These are phyloP conservation scores for Anastatus disparis DNA, from an alignment of 1,140 invertebrate genomes.

Conservation along the genomic window DNA sequence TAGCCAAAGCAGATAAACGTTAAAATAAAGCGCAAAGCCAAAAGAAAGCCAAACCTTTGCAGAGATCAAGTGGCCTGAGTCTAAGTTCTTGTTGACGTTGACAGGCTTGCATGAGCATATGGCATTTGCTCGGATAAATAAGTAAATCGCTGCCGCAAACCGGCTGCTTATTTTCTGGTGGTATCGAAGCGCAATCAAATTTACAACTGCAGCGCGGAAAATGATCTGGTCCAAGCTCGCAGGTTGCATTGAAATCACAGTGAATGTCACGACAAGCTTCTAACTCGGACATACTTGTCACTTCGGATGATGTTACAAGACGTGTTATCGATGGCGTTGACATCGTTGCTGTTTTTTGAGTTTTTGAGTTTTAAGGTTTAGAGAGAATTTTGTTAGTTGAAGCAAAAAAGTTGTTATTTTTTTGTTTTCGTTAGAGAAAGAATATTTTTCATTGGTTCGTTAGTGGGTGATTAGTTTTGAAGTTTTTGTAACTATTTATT, in stretches of 20 bases:
- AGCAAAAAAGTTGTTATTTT: too few relatives aligned
- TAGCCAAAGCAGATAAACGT: too few relatives aligned
- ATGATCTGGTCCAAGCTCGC: conserved; percentile 79
- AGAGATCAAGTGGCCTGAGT: conserved; percentile 80
- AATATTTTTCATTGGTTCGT: too few relatives aligned
- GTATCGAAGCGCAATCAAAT: conserved; percentile 74
- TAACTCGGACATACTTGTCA: conserved; percentile 67
- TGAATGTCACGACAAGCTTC: conserved; percentile 81
- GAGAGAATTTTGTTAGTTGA: too few relatives aligned
- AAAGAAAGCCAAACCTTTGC: conserved; percentile 74
- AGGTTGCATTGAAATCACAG: conserved; percentile 86
- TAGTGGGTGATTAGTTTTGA: too few relatives aligned
- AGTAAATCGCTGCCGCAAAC: conserved; percentile 87
- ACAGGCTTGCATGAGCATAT: conserved; percentile 88
- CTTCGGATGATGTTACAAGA: conserved; percentile 55
- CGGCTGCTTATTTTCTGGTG: conserved; percentile 70
- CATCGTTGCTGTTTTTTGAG: conserved; percentile 49
- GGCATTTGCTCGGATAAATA: conserved; percentile 84
- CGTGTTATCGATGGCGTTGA: conserved; percentile 50
- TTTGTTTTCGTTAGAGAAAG: too few relatives aligned
- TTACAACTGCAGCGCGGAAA: conserved; percentile 82
- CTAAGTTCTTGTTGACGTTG: conserved; percentile 83
- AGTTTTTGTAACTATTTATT: too few relatives aligned
- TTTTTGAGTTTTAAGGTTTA: too few relatives aligned
- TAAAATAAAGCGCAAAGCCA: too few relatives aligned